Evolutionary conservation across 1,140 invertebrate genomes (phyloP).

Genomic region (Hormaphis cornu): DNA sequence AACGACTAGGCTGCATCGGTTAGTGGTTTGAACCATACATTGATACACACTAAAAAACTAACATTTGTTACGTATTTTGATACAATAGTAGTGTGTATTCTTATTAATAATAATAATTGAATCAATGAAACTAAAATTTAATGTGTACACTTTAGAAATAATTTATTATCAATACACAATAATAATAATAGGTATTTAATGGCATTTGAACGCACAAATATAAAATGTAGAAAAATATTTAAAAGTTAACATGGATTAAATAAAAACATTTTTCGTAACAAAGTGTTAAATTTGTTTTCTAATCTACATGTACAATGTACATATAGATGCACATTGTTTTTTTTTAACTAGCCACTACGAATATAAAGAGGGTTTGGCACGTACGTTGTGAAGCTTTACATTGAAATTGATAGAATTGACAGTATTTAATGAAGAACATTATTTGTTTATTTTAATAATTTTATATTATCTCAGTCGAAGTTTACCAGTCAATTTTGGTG

Average conservation of each 20-base stretch:
- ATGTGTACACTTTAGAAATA: background rate
- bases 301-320: background rate
- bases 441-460: slow-evolving; percentile 18
- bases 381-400: background rate
- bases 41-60: background rate
- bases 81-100: background rate
- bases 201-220: background rate
- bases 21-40: background rate
- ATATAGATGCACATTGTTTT: background rate
- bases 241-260: slow-evolving; percentile 4
- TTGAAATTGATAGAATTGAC: slow-evolving; percentile 5
- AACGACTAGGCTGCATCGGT: too few relatives aligned
- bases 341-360: background rate
- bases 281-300: background rate
- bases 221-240: slow-evolving; percentile 25
- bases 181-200: background rate
- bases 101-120: background rate
- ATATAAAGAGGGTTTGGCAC: background rate
- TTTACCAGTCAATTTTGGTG: slow-evolving; percentile 21
- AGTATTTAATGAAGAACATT: slow-evolving; percentile 9
- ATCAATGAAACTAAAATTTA: background rate
- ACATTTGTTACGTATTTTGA: background rate
- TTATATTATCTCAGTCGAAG: slow-evolving; percentile 18
- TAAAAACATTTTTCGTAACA: slow-evolving; percentile 4
- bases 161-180: background rate